Conservation (phyloP, 2,113 vertebrate genomes). For the Colaptes auratus region DNA sequence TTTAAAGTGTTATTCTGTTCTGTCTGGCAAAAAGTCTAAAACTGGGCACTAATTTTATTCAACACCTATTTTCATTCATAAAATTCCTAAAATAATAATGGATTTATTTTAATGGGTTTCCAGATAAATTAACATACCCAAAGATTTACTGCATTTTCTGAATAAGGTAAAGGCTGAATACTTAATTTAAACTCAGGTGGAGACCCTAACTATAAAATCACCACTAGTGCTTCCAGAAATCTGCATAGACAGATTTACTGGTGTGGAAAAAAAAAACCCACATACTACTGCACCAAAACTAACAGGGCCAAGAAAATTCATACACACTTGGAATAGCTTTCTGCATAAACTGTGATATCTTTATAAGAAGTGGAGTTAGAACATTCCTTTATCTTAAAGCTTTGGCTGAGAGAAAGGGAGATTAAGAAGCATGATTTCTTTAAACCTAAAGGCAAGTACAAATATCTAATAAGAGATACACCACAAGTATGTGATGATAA, state of each 20-base stretch:
- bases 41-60: not conserved
- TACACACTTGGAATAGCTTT: not conserved
- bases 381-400: not conserved
- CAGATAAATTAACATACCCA: not conserved
- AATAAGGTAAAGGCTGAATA: not conserved
- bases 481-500: not conserved
- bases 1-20: not conserved
- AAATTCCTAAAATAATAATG: not conserved
- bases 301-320: not conserved
- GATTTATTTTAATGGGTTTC: not conserved
- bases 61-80: not conserved
- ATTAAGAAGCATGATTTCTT: not conserved
- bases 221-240: not conserved
- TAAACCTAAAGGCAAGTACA: not conserved
- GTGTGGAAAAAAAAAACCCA: not conserved
- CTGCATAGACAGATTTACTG: not conserved
- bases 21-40: not conserved
- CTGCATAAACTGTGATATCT: not conserved
- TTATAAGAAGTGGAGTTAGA: not conserved
- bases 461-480: not conserved
- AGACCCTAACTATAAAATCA: not conserved
- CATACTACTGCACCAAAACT: not conserved
- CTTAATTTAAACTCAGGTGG: not conserved
- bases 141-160: not conserved
- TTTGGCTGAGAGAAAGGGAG: not conserved